phyloP scores from a whole-genome alignment of 2,888 invertebrate species.

The Drosophila anceps region DNA sequence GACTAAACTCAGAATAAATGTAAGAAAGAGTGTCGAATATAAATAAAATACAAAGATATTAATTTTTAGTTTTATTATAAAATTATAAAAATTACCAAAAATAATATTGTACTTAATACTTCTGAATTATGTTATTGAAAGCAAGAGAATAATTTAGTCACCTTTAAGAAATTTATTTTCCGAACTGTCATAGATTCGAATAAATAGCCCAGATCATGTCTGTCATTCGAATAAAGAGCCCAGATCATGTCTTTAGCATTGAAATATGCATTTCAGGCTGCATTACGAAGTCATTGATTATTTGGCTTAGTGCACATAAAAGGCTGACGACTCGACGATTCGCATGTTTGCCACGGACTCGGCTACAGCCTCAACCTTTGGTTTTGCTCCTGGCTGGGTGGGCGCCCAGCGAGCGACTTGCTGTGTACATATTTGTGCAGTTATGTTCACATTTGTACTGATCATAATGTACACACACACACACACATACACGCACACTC shows the following conservation, averaged over 20 bases:
- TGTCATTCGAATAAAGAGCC: background rate
- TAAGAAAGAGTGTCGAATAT: background rate
- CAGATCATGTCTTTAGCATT: background rate
- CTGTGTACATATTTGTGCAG: slow-evolving; percentile 84
- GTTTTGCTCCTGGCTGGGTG: slow-evolving; percentile 24
- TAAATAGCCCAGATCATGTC: background rate
- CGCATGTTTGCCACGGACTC: slow-evolving; percentile 42
- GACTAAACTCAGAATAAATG: background rate
- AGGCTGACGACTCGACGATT: slow-evolving; percentile 64
- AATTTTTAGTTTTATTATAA: too few species aligned
- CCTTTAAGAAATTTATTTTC: background rate
- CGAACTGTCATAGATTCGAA: background rate
- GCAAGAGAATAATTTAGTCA: background rate
- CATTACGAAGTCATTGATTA: background rate
- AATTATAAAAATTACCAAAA: too few species aligned
- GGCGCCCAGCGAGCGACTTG: slow-evolving; percentile 72
- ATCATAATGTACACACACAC: slow-evolving; percentile 82
- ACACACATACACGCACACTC: slow-evolving; percentile 33
- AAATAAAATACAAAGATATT: background rate
- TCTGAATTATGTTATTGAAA: background rate
- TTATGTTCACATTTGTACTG: slow-evolving; percentile 85
- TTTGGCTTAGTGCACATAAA: slow-evolving; percentile 20
- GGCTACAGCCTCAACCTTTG: slow-evolving; percentile 14
- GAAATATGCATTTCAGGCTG: background rate
- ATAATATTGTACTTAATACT: background rate